These are phyloP conservation scores for Pipistrellus pipistrellus DNA, from an alignment of 2,797 vertebrate genomes.

Conservation along the genomic window DNA sequence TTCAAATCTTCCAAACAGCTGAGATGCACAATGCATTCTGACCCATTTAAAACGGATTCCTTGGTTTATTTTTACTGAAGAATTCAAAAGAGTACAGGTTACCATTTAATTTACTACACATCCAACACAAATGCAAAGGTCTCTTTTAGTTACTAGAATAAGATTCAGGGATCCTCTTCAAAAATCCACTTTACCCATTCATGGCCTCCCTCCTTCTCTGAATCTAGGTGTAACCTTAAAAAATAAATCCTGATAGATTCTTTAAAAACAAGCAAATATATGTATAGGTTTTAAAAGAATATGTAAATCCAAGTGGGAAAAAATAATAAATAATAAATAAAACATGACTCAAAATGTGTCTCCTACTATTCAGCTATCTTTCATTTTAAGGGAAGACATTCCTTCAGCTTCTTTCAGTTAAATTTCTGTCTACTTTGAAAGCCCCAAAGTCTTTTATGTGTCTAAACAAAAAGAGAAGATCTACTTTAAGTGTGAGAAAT, in stretches of 20 bases:
- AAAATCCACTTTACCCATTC: not conserved
- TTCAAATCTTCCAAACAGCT: conserved; percentile 48
- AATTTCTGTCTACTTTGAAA: conserved; percentile 21
- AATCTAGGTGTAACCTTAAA: not conserved
- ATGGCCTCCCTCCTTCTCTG: not conserved
- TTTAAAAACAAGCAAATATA: not conserved
- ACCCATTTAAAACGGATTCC: conserved; percentile 57
- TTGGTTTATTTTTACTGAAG: conserved; percentile 70
- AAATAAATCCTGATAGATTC: not conserved
- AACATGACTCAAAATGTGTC: not conserved
- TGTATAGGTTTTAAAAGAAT: not conserved
- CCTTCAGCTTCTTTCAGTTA: not conserved
- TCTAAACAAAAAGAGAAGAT: not conserved
- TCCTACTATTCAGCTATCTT: not conserved
- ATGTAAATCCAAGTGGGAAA: not conserved
- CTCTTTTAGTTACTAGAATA: not conserved
- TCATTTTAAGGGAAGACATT: conserved; percentile 1
- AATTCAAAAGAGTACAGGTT: conserved; percentile 65
- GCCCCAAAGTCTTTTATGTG: not conserved
- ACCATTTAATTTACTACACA: conserved; percentile 30
- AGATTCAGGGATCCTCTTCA: not conserved
- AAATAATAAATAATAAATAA: not conserved
- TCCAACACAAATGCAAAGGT: not conserved
- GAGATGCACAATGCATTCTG: not conserved
- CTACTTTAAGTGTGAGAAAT: not conserved